Percentiles rank a stretch among this genome's conserved stretches.
phyloP scores from a whole-genome alignment of 2,113 vertebrate species.

The Trogon melanurus region DNA sequence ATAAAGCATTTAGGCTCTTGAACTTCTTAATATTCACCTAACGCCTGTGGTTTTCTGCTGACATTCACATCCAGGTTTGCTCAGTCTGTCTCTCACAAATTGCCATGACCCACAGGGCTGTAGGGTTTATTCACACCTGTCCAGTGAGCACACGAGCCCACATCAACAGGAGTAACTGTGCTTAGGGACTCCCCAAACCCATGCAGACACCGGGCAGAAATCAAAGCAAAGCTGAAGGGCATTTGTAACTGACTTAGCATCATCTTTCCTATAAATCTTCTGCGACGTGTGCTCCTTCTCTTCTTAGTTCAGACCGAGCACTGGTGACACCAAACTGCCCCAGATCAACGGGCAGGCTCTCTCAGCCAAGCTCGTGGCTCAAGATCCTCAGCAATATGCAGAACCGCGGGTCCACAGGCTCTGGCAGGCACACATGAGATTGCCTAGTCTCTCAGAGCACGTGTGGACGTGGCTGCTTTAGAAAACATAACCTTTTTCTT shows the following conservation, averaged over 20 bases:
- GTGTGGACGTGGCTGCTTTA: neutral
- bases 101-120: neutral
- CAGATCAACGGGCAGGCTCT: neutral
- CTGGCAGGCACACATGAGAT: neutral
- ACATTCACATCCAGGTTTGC: neutral
- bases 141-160: neutral
- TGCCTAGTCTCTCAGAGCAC: no score
- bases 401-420: accelerated
- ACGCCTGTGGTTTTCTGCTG: neutral
- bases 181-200: neutral
- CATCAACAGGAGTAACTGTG: neutral
- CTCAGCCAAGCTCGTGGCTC: neutral
- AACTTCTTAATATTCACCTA: neutral
- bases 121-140: neutral
- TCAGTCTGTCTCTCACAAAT: neutral
- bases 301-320: neutral
- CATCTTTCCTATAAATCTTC: neutral
- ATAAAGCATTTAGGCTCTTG: neutral
- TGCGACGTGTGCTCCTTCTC: neutral
- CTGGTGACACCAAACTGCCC: neutral
- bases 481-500: neutral
- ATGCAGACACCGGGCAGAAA: neutral
- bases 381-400: neutral
- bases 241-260: neutral
- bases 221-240: neutral